Percentiles rank a stretch among this genome's conserved stretches.
Conservation (phyloP, 2,113 vertebrate species). For the Python bivittatus region DNA sequence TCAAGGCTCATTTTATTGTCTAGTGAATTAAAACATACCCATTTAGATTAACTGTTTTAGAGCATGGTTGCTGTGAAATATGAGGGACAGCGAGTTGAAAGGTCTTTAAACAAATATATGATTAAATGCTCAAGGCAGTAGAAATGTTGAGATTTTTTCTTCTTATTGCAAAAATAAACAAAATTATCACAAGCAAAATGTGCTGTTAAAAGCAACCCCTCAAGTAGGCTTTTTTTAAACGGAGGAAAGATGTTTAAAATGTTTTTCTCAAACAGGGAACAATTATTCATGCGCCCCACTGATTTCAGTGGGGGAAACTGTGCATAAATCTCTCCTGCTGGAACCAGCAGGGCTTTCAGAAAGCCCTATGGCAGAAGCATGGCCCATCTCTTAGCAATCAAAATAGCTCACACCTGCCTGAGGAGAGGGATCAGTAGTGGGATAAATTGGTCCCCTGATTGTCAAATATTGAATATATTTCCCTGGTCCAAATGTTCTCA, state of each 20-base stretch:
- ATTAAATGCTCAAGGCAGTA: background rate
- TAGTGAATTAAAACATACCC: background rate
- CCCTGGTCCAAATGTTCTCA: constrained; percentile 49
- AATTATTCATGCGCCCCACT: background rate
- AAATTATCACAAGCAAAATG: background rate
- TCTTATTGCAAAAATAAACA: background rate
- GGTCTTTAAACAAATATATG: background rate
- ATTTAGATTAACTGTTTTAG: background rate
- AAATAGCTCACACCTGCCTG: background rate
- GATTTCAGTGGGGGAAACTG: background rate
- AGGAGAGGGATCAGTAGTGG: background rate
- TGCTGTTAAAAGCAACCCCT: background rate
- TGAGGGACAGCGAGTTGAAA: background rate
- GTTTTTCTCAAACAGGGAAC: background rate
- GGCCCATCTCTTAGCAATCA: background rate
- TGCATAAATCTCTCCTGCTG: background rate
- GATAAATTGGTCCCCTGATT: constrained; percentile 19
- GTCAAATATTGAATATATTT: constrained; percentile 46
- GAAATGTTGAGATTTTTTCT: background rate
- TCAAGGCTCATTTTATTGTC: background rate
- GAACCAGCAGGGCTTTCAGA: background rate
- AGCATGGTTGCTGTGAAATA: background rate
- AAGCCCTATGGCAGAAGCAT: background rate
- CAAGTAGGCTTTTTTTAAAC: background rate
- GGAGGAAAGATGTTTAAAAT: background rate